Base-by-base conservation (phyloP, 2,888 invertebrate genomes). In the Catonia carolina region DNA sequence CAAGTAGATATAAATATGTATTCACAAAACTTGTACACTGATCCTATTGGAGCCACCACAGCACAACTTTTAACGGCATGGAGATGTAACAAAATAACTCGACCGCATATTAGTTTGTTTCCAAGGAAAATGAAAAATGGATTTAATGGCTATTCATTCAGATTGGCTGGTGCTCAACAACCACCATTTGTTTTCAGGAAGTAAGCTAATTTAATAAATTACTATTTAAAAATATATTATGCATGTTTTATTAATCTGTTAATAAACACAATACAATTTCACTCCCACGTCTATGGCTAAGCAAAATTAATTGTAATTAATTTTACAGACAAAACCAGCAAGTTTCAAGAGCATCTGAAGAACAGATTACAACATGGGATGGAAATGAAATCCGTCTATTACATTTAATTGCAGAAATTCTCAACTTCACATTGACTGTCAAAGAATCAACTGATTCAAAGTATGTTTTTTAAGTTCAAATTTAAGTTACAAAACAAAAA, bases 381-480 rank as follows among this genome's bases (percentile, higher is more conserved):
- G 89, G 89, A 7, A 71, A 86, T n/a, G 89, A 89, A 75, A 73
- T 84, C 52, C 77, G 85, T 60, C 66, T 88, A 12, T 69, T 89
- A 1, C 73, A 77, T 58, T 66, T 85, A 35, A 70, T 89, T 18
- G 78, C 82, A 0, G 73, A 78, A 62, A 75, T 77, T 62, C 79
- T 86, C 49, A 88, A 89, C 68, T 88, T 89, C 67, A 83, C 86
- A 0, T 75, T 83, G 6, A 86, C 86, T 69, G 80, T 85, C 58
- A 70, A 76, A 35, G 85, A 86, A 66, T 61, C 64, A 4, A 35
- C 63, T 68, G 4, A 62, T 67, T 39, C 59, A 47, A 79, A 81
- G 82, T 83, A 71, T 73, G 59, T 2, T 49, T 31, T 22, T 49
- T 39, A 4, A 15, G 22, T 47, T 14, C 5, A 47, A 47, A 8